Evolutionary conservation across 2,113 vertebrate genomes (phyloP).

Genomic region (Corythoichthys haematopterus): DNA sequence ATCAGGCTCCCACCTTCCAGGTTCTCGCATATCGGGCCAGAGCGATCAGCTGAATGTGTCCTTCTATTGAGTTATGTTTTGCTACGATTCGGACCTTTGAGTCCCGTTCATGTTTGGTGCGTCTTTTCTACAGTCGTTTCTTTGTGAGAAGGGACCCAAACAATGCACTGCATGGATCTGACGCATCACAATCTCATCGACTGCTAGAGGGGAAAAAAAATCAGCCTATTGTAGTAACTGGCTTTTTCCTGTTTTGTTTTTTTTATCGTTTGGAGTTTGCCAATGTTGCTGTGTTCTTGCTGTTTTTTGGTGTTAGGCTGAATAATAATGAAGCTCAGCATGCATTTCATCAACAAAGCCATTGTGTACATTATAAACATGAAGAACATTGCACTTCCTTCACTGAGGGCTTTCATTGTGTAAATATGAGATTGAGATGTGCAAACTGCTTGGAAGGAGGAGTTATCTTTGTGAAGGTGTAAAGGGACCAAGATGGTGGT

Average conservation of each 20-base stretch:
- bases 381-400: slow-evolving; percentile 74
- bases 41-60: slow-evolving; percentile 1
- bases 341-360: slow-evolving; percentile 77
- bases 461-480: slow-evolving; percentile 50
- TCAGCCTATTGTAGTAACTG: slow-evolving; percentile 62
- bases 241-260: slow-evolving; percentile 7
- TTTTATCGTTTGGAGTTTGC: slow-evolving; percentile 53
- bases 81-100: not conserved
- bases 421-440: slow-evolving; percentile 67
- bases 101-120: not conserved
- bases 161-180: slow-evolving; percentile 78
- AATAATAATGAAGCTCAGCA: slow-evolving; percentile 79
- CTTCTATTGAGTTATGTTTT: slow-evolving; percentile 2
- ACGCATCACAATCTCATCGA: slow-evolving; percentile 80
- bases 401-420: slow-evolving; percentile 70
- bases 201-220: slow-evolving; percentile 57
- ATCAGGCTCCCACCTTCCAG: slow-evolving; percentile 3
- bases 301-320: slow-evolving; percentile 62
- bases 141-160: slow-evolving; percentile 56
- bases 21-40: slow-evolving; percentile 2
- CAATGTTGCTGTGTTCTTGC: slow-evolving; percentile 70
- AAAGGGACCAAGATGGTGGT: slow-evolving; percentile 63
- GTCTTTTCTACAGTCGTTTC: not conserved
- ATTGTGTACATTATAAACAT: slow-evolving; percentile 52
- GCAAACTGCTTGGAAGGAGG: slow-evolving; percentile 39